phyloP scores from a whole-genome alignment of 2,888 invertebrate genomes.

The Lacanobia oleracea region DNA sequence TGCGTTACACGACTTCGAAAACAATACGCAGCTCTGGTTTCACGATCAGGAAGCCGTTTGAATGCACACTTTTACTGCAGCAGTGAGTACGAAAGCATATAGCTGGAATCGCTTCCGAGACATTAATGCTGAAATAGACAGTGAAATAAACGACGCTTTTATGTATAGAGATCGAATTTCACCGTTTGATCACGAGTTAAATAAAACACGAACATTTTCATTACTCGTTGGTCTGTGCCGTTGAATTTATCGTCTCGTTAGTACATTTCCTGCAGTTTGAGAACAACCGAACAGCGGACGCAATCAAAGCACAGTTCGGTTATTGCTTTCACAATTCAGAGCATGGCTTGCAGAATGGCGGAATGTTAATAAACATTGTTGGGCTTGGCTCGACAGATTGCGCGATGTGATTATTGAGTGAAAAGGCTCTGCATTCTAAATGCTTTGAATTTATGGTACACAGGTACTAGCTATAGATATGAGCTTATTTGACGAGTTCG shows the following conservation, averaged over 20 bases:
- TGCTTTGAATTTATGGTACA: not conserved
- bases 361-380: conserved; percentile 2
- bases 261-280: conserved; percentile 25
- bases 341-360: not conserved
- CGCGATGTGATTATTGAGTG: not conserved
- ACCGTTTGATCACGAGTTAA: conserved; percentile 9
- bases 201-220: conserved; percentile 21
- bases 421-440: not conserved
- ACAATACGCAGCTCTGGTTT: not conserved
- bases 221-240: conserved; percentile 1
- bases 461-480: not conserved
- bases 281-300: conserved; percentile 7
- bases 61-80: conserved; percentile 20
- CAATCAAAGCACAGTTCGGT: conserved; percentile 21
- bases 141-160: conserved; percentile 35
- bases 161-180: conserved; percentile 16
- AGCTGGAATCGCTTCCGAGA: not conserved
- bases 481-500: not conserved
- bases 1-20: not conserved
- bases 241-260: conserved; percentile 27
- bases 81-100: not conserved
- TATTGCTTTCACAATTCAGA: conserved; percentile 33
- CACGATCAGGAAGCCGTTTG: not conserved
- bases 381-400: not conserved
- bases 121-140: conserved; percentile 20